Base-by-base conservation (phyloP, 1,140 invertebrate species). In the Himalopsyche phryganea region DNA sequence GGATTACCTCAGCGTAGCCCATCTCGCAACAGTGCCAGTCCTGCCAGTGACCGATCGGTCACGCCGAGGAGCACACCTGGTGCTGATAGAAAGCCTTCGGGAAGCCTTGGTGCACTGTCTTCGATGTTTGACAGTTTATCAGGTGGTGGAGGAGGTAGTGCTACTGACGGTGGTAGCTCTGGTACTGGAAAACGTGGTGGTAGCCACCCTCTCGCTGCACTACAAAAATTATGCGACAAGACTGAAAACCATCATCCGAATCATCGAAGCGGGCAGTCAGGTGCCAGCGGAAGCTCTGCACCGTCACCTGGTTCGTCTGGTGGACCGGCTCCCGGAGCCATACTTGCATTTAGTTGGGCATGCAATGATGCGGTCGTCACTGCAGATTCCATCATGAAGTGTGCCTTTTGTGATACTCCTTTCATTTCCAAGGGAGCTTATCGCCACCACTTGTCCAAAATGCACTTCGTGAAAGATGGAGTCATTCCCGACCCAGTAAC, bases 391-490 rank as follows among this genome's bases (percentile, higher is more conserved):
- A 88, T 93, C 36, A 93, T 96, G 85, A 96, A 96, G 72, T 97
- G 95, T 77, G 91, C 94, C 14, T 92, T 96, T 66, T 98, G 95
- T 80, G 94, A 96, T 75, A 94, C 94, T 13, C 91, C 92, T 7
- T 97, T 98, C 71, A 92, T 94, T 50, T 96, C 94, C 1, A 97
- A 97, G 75, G 94, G 94, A 23, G 94, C 94, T 1, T 98, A 97
- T 75, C 85, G 95, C 65, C 94, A 97, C 74, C 95, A 98, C 69
- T 76, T 98, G 54, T 95, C 93, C 47, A 96, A 97, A 70, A 95
- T 96, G 87, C 94, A 98, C 75, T 93, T 97, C 68, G 91, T 96
- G 19, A 97, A 96, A 71, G 94, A 96, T 65, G 90, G 89, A 9
- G 87, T 89, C 14, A 84, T 88, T 60, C 87, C 87, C 2, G 89